Conservation (phyloP, 1,140 invertebrate genomes). For the Pseudomyrmex pallidus region DNA sequence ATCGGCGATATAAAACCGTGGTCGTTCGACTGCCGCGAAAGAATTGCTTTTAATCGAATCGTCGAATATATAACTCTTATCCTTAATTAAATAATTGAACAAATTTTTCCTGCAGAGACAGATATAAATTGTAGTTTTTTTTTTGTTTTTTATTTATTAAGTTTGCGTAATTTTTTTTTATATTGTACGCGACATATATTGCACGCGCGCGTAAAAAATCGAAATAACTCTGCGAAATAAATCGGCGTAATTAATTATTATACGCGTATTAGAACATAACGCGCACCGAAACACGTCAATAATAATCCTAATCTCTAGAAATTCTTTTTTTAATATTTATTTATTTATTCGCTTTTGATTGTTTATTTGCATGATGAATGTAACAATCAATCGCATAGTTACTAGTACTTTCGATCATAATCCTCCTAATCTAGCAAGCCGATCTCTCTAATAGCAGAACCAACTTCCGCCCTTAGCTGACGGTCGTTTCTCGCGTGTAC, state of each 20-base stretch:
- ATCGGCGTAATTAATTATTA: too few relatives aligned
- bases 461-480: conserved; percentile 52
- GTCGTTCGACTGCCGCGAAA: conserved; percentile 15
- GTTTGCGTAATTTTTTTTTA: conserved; percentile 6
- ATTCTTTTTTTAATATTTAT: background rate
- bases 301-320: background rate
- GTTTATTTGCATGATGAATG: background rate
- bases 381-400: background rate
- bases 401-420: background rate
- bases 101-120: conserved; percentile 61
- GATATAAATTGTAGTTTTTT: background rate
- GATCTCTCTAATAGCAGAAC: conserved; percentile 22
- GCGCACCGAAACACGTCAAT: background rate
- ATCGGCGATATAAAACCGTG: conserved; percentile 44
- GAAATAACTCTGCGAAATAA: background rate
- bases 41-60: conserved; percentile 47
- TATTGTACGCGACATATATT: background rate
- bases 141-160: conserved; percentile 15
- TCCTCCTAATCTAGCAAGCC: conserved; percentile 30
- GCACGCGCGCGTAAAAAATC: background rate
- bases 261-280: background rate
- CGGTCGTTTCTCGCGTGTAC: conserved; percentile 42
- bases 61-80: conserved; percentile 81
- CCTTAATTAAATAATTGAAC: conserved; percentile 69
- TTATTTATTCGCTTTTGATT: too few relatives aligned